phyloP scores from a whole-genome alignment of 2,797 vertebrate genomes.

The Lepus oiostolus region DNA sequence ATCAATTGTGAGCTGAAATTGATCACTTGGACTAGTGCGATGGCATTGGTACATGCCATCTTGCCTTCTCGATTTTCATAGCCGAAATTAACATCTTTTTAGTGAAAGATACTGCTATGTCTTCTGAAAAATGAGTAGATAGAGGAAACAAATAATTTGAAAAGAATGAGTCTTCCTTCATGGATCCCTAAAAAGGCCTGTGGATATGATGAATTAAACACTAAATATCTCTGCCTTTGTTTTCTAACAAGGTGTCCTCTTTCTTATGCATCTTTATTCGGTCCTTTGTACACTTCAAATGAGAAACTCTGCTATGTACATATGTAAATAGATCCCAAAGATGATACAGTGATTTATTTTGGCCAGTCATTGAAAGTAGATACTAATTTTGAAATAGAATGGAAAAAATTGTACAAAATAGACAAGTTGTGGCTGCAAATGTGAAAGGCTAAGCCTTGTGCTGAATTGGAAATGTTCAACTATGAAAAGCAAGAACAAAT shows the following conservation, averaged over 20 bases:
- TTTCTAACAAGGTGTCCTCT: neutral
- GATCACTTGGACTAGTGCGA: too few relatives aligned
- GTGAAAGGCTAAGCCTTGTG: neutral
- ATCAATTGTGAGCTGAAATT: too few relatives aligned
- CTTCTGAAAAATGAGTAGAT: neutral
- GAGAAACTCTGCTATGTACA: neutral
- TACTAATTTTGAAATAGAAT: neutral
- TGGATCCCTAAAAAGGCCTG: too few relatives aligned
- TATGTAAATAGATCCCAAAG: neutral
- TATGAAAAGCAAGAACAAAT: neutral
- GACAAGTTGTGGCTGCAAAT: neutral
- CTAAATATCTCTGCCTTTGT: neutral
- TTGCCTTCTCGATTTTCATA: neutral
- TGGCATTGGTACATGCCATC: too few relatives aligned
- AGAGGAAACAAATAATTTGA: neutral
- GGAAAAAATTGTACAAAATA: neutral
- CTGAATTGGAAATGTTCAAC: neutral
- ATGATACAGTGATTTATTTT: neutral
- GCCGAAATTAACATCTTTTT: neutral
- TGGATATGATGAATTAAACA: neutral
- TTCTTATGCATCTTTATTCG: too few relatives aligned
- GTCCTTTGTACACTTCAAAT: neutral
- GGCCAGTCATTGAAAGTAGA: neutral
- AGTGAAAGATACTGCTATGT: neutral
- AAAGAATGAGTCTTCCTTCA: neutral